phyloP scores from a whole-genome alignment of 2,113 vertebrate genomes.

The Telmatochromis bifrenatus region DNA sequence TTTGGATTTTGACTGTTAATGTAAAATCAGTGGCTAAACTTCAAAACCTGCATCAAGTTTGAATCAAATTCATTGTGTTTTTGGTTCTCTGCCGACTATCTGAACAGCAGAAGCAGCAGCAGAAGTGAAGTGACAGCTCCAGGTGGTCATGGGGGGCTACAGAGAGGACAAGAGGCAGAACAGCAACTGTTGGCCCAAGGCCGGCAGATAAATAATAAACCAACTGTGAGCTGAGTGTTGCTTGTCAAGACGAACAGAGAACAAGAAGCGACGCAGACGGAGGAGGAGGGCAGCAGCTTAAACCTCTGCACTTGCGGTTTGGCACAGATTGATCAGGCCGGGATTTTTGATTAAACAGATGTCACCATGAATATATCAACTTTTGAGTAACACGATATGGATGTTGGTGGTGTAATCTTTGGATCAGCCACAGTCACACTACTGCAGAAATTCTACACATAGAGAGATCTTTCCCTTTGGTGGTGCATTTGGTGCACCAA shows the following conservation, averaged over 20 bases:
- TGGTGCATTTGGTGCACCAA: neutral
- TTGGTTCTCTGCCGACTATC: neutral
- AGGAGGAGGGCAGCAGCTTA: neutral
- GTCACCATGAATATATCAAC: conserved; percentile 51
- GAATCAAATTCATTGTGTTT: neutral
- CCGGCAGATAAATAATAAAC: conserved; percentile 71
- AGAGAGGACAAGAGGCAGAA: conserved; percentile 40
- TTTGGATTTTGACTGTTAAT: neutral
- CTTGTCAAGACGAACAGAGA: conserved; percentile 20
- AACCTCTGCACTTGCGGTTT: conserved; percentile 34
- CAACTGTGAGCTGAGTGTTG: conserved; percentile 63
- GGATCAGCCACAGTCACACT: neutral
- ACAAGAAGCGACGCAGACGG: neutral
- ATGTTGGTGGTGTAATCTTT: conserved; percentile 46
- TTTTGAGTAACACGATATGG: conserved; percentile 29
- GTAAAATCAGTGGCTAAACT: neutral
- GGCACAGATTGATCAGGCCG: conserved; percentile 27
- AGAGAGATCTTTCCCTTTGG: neutral
- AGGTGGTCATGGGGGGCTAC: conserved; percentile 53
- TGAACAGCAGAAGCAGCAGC: neutral
- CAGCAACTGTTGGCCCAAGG: conserved; percentile 68
- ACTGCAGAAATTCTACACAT: neutral
- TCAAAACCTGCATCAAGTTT: neutral
- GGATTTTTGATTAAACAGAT: conserved; percentile 64
- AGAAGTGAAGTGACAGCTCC: conserved; percentile 66